Evolutionary conservation across 2,113 vertebrate genomes (phyloP).

Genomic region (Laticauda laticaudata): DNA sequence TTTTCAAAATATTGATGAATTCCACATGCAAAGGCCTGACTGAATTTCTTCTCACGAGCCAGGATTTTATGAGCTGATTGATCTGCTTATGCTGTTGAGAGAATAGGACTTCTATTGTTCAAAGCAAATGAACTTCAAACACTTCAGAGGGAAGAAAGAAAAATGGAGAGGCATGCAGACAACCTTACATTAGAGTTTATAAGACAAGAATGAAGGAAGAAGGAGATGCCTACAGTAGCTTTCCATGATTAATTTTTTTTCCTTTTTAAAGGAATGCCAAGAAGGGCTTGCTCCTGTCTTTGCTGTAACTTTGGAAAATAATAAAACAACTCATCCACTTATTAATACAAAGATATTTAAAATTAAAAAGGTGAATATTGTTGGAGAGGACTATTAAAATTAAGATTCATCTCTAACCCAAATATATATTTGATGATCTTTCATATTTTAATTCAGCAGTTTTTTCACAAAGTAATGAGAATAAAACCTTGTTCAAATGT

Average conservation of each 20-base stretch:
- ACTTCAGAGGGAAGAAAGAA: rapidly evolving
- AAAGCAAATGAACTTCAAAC: conserved; percentile 39
- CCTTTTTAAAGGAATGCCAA: not conserved
- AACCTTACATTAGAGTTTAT: not conserved
- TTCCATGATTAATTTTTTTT: not conserved
- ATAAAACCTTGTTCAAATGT: not conserved
- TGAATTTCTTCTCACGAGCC: conserved; percentile 45
- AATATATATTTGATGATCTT: not conserved
- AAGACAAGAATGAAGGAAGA: not conserved
- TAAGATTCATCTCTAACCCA: not conserved
- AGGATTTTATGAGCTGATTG: conserved; percentile 47
- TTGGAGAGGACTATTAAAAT: not conserved
- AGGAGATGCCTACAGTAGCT: not conserved
- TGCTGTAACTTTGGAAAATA: not conserved
- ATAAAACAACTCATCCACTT: not conserved
- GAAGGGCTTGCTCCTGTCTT: not conserved
- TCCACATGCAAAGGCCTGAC: conserved; percentile 44
- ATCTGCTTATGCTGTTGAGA: conserved; percentile 48
- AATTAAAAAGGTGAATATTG: not conserved
- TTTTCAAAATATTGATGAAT: conserved; percentile 41
- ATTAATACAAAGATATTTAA: not conserved
- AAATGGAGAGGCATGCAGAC: not conserved
- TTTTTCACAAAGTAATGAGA: not conserved
- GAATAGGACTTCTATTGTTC: conserved; percentile 38
- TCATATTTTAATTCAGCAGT: not conserved